Evolutionary conservation across 2,888 invertebrate genomes (phyloP).

Genomic region (Embidobia sp.): DNA sequence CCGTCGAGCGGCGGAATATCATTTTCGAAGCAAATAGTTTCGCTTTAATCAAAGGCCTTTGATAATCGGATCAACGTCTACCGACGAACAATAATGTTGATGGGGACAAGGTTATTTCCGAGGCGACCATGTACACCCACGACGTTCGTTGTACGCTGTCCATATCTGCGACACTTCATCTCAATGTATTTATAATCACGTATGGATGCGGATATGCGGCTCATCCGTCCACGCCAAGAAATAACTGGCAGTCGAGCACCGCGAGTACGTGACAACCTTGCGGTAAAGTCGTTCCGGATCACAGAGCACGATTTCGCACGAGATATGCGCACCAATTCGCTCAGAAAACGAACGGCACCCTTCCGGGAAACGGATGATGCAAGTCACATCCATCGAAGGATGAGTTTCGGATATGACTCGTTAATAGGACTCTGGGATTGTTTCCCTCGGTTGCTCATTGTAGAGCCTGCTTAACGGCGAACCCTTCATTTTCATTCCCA

Average conservation of each 20-base stretch:
- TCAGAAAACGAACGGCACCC: conserved; percentile 21
- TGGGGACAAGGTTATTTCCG: conserved; percentile 43
- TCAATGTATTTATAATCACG: no score
- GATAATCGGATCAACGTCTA: conserved; percentile 48
- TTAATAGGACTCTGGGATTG: no score
- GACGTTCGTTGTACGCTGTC: conserved; percentile 32
- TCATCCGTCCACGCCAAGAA: conserved; percentile 58
- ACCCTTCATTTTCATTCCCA: no score
- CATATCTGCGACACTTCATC: conserved; percentile 12
- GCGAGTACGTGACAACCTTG: conserved; percentile 67
- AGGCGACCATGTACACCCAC: conserved; percentile 8
- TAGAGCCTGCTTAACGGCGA: no score
- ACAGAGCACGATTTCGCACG: conserved; percentile 66
- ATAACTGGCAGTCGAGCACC: conserved; percentile 49
- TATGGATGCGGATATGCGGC: conserved; percentile 69
- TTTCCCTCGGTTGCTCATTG: no score
- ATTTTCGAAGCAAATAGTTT: conserved; percentile 39
- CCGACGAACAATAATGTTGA: conserved; percentile 27
- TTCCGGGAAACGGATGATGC: conserved; percentile 29
- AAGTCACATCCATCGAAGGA: not conserved
- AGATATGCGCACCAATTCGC: conserved; percentile 35
- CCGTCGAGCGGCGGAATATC: conserved; percentile 11
- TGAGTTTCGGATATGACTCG: no score
- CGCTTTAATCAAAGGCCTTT: conserved; percentile 39
- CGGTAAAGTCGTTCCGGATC: conserved; percentile 70